A percentile compares a stretch with the other conserved stretches of the same genome.
These are phyloP conservation scores for Malurus melanocephalus DNA, from an alignment of 2,113 vertebrate species.

Conservation along the genomic window DNA sequence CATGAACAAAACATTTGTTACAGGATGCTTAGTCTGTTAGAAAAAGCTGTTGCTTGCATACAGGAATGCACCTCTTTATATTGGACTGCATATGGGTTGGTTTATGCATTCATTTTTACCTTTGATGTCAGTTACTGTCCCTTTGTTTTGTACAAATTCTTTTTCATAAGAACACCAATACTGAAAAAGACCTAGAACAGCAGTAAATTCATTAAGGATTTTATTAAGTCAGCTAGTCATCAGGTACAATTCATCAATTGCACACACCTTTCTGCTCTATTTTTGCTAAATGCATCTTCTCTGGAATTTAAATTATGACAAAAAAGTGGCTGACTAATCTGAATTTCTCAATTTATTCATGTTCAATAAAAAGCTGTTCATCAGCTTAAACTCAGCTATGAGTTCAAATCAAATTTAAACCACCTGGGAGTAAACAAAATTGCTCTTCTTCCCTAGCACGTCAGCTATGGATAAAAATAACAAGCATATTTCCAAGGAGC, in stretches of 20 bases:
- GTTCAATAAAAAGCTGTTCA: slow-evolving; percentile 91
- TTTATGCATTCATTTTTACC: not conserved
- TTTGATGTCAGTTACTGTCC: not conserved
- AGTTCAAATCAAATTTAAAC: slow-evolving; percentile 88
- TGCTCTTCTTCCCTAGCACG: slow-evolving; percentile 63
- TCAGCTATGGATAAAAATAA: slow-evolving; percentile 70
- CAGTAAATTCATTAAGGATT: slow-evolving; percentile 55
- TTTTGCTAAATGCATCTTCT: slow-evolving; percentile 77
- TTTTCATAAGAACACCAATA: slow-evolving; percentile 1
- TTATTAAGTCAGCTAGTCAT: slow-evolving; percentile 68
- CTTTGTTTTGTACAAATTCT: not conserved
- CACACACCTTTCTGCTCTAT: slow-evolving; percentile 50
- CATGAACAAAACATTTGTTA: not conserved
- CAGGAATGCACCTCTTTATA: not conserved
- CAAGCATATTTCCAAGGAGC: slow-evolving; percentile 56
- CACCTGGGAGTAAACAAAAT: slow-evolving; percentile 85
- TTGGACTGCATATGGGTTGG: not conserved
- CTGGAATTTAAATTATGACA: slow-evolving; percentile 77
- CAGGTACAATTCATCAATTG: slow-evolving; percentile 65
- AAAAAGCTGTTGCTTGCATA: not conserved
- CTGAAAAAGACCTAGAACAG: not conserved
- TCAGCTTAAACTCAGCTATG: slow-evolving; percentile 83
- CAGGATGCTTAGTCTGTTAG: not conserved
- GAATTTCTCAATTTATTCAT: slow-evolving; percentile 87
- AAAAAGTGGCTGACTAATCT: slow-evolving; percentile 87